These are phyloP conservation scores for Lasiurus borealis DNA, from an alignment of 2,113 vertebrate species.

Conservation along the genomic window DNA sequence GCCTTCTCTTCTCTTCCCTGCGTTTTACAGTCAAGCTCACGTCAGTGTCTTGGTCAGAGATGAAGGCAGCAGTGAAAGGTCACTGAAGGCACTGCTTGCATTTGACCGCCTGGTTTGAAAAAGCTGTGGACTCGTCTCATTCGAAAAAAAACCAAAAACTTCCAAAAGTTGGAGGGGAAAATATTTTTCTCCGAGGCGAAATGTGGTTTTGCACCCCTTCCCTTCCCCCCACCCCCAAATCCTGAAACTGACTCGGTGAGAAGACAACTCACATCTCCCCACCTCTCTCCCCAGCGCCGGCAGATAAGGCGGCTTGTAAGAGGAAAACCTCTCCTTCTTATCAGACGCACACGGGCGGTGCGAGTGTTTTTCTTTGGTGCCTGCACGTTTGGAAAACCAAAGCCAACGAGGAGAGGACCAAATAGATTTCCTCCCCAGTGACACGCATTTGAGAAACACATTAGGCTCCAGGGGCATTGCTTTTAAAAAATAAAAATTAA, in stretches of 20 bases:
- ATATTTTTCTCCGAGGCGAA: constrained; percentile 1
- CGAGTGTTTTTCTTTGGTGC: constrained; percentile 30
- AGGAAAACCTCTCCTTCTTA: constrained; percentile 68
- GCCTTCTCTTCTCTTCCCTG: background rate
- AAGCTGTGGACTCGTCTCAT: background rate
- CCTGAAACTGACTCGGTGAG: background rate
- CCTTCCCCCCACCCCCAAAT: background rate
- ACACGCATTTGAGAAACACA: background rate
- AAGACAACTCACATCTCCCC: constrained; percentile 17
- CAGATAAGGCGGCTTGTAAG: constrained; percentile 66
- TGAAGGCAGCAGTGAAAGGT: background rate
- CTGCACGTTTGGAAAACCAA: constrained; percentile 59
- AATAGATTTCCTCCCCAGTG: background rate
- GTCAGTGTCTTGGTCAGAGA: background rate
- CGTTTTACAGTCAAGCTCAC: background rate
- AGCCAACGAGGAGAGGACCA: background rate
- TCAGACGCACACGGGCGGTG: constrained; percentile 74
- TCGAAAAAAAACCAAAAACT: background rate
- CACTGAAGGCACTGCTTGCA: background rate
- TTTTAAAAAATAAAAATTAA: background rate
- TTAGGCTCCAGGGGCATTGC: background rate
- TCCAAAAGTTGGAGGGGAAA: background rate
- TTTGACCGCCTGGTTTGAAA: background rate
- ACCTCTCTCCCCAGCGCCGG: background rate
- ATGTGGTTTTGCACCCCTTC: background rate